Percentiles rank a stretch among this genome's conserved stretches.
These are phyloP conservation scores for Cyphomyrus plagiostoma DNA, from an alignment of 2,113 vertebrate genomes.

Conservation along the genomic window DNA sequence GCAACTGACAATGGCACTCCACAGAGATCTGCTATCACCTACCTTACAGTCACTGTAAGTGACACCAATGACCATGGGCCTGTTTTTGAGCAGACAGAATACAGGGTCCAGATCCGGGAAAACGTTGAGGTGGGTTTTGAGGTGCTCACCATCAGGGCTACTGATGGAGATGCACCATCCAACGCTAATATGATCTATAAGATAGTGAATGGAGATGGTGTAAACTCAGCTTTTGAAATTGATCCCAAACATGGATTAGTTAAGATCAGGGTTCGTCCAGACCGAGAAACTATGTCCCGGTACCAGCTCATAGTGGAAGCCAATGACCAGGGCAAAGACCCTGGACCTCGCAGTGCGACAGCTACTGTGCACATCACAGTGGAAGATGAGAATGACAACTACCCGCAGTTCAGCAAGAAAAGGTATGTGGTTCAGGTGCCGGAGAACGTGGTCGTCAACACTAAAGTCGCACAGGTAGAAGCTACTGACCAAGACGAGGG, in stretches of 20 bases:
- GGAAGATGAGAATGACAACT: constrained; percentile 95
- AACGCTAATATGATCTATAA: constrained; percentile 94
- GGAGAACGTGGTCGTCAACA: constrained; percentile 80
- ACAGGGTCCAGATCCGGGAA: constrained; percentile 79
- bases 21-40: constrained; percentile 66
- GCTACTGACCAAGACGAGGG: constrained; percentile 83
- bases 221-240: constrained; percentile 77
- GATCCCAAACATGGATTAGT: constrained; percentile 82
- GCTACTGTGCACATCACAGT: constrained; percentile 81
- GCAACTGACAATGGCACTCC: constrained; percentile 74
- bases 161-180: constrained; percentile 81
- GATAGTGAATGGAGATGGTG: constrained; percentile 64
- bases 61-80: constrained; percentile 90
- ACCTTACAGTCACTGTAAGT: constrained; percentile 83
- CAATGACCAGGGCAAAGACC: constrained; percentile 87
- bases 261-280: constrained; percentile 70
- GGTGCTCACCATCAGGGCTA: constrained; percentile 87
- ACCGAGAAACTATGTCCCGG: constrained; percentile 72
- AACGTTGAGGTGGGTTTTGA: constrained; percentile 90
- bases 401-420: constrained; percentile 88
- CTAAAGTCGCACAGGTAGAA: constrained; percentile 77
- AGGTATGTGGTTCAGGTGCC: constrained; percentile 80
- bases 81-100: constrained; percentile 83
- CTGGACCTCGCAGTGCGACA: constrained; percentile 76
- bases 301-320: constrained; percentile 88